Evolutionary conservation across 2,888 invertebrate genomes (phyloP), one percentile per base, ranked within the genome.

Genomic region (Teinopalpus imperialis): DNA sequence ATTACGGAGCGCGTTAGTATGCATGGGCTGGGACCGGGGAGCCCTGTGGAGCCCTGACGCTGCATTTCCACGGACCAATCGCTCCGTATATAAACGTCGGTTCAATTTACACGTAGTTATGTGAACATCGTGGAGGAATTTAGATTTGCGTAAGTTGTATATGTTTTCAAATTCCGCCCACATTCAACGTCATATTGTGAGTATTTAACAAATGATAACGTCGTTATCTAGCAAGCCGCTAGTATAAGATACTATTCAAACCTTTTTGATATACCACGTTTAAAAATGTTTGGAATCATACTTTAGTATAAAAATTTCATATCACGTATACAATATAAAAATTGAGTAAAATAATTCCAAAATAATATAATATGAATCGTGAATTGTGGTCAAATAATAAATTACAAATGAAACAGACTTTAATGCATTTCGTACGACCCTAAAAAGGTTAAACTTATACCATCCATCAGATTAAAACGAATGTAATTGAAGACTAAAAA

Each of bases 1-100:
- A 86, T 85, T 83, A 85, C 75, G 64, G 51, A 48, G 44, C 74
- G 78, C 62, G 78, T 88, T 85, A 86, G 85, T 88, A 88, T 88
- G 86, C 87, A 88, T 88, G 83, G 86, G 76, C 76, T 83, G 87
- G 87, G 87, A 81, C 62, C 49, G 20, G 26, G 39, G 34, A 45
- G 45, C 46, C 48, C 75, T 66, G 68, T 66, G 69, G 56, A 61
- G 71, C 74, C 73, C 73, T 73, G 57, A 53, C 59, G 49, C 62
- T 66, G 70, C 69, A 77, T 75, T 71, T 78, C 74, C 59, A 61
- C 55, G 54, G 48, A 39, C 57, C 46, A 41, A 40, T 40, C 24
- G 27, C 52, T 56, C 70, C 65, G 62, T 69, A 71, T 68, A 74
- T 80, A 73, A 81, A 79, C 76, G 75, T 67, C 61, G 65, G 62